Evolutionary conservation across 2,888 invertebrate genomes (phyloP).

Genomic region (Phengaris arion): DNA sequence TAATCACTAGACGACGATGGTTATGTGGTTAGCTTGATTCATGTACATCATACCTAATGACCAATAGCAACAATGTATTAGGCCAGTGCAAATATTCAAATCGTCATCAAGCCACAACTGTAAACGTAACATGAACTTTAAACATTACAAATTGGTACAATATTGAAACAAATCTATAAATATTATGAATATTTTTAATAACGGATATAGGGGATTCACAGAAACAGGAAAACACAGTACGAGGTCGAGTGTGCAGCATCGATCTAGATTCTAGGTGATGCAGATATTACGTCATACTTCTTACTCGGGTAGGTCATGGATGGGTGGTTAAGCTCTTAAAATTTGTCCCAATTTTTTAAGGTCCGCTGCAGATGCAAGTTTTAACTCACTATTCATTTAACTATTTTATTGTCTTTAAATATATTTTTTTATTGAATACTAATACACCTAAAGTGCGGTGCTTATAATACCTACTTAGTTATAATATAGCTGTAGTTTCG

Average conservation of each 20-base stretch:
- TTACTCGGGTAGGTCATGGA: conserved; percentile 5
- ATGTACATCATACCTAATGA: neutral
- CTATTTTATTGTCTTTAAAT: too few species aligned
- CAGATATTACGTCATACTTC: neutral
- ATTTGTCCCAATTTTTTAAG: too few species aligned
- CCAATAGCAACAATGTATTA: neutral
- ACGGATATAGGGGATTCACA: neutral
- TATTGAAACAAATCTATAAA: too few species aligned
- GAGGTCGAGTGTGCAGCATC: neutral
- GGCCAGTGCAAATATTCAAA: neutral
- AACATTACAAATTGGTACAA: neutral
- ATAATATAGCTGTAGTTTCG: neutral
- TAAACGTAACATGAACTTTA: neutral
- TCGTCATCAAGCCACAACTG: neutral
- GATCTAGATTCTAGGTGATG: conserved; percentile 2
- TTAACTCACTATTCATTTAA: too few species aligned
- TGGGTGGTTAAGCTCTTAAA: neutral
- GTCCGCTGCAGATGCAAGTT: too few species aligned
- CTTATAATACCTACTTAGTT: neutral
- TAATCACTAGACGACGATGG: neutral
- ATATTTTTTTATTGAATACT: too few species aligned
- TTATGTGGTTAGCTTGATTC: neutral
- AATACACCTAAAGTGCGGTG: too few species aligned
- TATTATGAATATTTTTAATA: neutral
- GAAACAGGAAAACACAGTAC: neutral